A percentile compares a stretch with the other conserved stretches of the same genome.
phyloP scores from a whole-genome alignment of 1,140 invertebrate species.

The Cephus cinctus region DNA sequence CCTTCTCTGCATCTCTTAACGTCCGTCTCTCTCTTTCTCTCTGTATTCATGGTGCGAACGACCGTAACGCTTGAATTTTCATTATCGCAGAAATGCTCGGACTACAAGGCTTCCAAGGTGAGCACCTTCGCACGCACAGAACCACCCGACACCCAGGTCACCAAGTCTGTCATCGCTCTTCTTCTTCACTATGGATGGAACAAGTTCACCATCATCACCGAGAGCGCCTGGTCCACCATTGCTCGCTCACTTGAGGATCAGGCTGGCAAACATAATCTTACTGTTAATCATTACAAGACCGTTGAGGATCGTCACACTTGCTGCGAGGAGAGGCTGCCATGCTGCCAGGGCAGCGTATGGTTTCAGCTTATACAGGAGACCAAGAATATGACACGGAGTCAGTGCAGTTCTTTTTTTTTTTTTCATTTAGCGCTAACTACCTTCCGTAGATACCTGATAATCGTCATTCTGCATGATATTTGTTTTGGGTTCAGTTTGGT shows the following conservation, averaged over 20 bases:
- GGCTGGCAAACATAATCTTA: slow-evolving; percentile 74
- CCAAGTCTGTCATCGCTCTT: slow-evolving; percentile 89
- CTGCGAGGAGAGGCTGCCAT: slow-evolving; percentile 69
- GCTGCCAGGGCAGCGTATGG: slow-evolving; percentile 76
- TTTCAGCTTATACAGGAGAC: slow-evolving; percentile 85
- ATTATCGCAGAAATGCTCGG: slow-evolving; percentile 86
- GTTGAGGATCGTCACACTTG: slow-evolving; percentile 72
- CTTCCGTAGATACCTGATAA: background rate
- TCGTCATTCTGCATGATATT: no score
- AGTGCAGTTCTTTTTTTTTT: no score
- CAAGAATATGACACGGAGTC: slow-evolving; percentile 85
- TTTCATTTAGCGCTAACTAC: slow-evolving; percentile 6
- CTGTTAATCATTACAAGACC: slow-evolving; percentile 71
- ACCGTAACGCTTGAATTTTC: slow-evolving; percentile 16
- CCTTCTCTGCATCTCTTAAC: slow-evolving; percentile 17
- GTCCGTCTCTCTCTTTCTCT: background rate
- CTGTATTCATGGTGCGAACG: background rate
- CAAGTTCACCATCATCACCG: slow-evolving; percentile 91
- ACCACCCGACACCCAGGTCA: slow-evolving; percentile 90
- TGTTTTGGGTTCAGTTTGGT: no score
- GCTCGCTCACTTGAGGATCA: slow-evolving; percentile 72
- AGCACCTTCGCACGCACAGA: slow-evolving; percentile 93
- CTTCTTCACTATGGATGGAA: slow-evolving; percentile 90
- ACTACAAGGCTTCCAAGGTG: slow-evolving; percentile 81
- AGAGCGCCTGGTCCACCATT: slow-evolving; percentile 76